phyloP scores from a whole-genome alignment of 2,888 invertebrate genomes.

The Hydriomena furcata region DNA sequence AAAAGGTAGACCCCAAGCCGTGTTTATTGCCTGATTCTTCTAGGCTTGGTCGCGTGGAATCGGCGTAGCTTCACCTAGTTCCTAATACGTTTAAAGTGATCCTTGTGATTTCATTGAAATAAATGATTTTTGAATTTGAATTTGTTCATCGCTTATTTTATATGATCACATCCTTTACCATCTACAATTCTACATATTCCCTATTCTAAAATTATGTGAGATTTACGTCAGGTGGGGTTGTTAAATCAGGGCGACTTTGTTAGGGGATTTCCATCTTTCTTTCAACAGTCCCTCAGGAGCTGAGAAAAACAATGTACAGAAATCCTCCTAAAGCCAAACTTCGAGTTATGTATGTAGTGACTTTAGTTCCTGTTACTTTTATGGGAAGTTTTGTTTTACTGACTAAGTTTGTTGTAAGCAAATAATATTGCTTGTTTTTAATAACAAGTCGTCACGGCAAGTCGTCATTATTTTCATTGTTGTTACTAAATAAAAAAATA shows the following conservation, averaged over 20 bases:
- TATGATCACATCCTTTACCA: too few species aligned
- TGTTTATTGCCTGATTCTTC: too few species aligned
- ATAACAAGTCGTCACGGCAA: not conserved
- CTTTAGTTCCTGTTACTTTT: conserved; percentile 49
- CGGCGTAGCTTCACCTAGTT: too few species aligned
- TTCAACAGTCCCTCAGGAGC: conserved; percentile 60
- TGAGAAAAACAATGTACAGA: conserved; percentile 62
- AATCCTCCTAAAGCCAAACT: conserved; percentile 49
- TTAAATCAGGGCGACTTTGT: conserved; percentile 46
- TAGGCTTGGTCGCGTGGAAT: too few species aligned
- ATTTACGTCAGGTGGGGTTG: conserved; percentile 28
- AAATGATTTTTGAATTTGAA: too few species aligned
- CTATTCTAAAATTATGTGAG: conserved; percentile 13
- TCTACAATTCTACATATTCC: too few species aligned
- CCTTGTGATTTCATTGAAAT: too few species aligned
- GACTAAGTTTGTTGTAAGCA: conserved; percentile 22
- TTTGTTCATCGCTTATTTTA: too few species aligned
- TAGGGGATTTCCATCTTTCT: conserved; percentile 49
- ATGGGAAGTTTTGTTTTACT: conserved; percentile 49
- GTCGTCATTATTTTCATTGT: too few species aligned
- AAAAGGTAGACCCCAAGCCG: too few species aligned
- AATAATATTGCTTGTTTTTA: not conserved
- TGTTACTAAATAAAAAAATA: too few species aligned
- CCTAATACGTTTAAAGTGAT: too few species aligned
- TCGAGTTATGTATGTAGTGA: conserved; percentile 51